Base-by-base conservation (phyloP, 2,888 invertebrate species). In the Macrosoma leucophasiata region DNA sequence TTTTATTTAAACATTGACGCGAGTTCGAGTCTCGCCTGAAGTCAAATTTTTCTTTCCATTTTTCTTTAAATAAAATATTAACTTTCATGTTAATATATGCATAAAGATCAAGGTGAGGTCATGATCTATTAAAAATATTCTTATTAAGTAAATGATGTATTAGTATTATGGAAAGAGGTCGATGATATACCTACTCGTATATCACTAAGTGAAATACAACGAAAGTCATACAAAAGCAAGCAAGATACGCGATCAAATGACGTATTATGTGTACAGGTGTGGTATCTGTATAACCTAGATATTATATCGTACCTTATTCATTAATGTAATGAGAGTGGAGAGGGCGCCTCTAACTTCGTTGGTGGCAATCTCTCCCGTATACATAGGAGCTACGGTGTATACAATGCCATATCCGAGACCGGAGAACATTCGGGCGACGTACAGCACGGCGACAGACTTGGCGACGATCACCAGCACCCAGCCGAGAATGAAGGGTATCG, bases 381-480 rank as follows among this genome's bases (percentile, higher is more conserved):
- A 88, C 88, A 88, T 88, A 1, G 88, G 88, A 11, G 87, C 86
- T 1, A 86, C 85, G 12, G 88, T 87, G 67, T 88, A 88, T 29
- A 87, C 85, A 22, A 88, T 75, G 20, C 88, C 88, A 49, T 87
- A 89, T 1, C 89, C 88, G 7, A 90, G 61, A 0, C 90, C 90
- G 18, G 88, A 88, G 58, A 90, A 81, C 70, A 89, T 84, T 22
- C 88, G 69, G 1, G 88, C 81, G 4, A 86, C 72, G 62, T 89
- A 88, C n/a, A 90, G 73, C 26, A 86, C 56, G 22, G 79, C 65
- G 1, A 88, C 85, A 3, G 82, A 84, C 30, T 81, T 74, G 14
- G 89, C 89, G 18, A 84, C 66, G 42, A 89, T 87, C 47, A 90
- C 84, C 47, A 90, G 67, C 18, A 89, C 58, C 90, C 90, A 91